Percentiles rank a stretch among this genome's conserved stretches.
These are phyloP conservation scores for Philotrypesis tridentata DNA, from an alignment of 1,140 invertebrate species.

Conservation along the genomic window DNA sequence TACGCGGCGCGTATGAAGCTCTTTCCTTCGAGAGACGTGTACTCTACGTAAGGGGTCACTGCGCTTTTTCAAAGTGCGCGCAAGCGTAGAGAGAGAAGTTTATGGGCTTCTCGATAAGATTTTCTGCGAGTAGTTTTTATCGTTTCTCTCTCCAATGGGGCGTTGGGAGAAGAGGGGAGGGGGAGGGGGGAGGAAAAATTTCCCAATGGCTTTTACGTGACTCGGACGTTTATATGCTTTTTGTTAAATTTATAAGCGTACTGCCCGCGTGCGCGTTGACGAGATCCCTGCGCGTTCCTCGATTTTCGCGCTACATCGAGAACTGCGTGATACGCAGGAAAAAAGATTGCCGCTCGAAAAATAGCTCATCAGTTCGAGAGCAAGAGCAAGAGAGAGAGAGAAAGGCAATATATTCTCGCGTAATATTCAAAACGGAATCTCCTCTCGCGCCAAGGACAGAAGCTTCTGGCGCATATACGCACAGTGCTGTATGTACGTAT, in stretches of 20 bases:
- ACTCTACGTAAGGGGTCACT: background rate
- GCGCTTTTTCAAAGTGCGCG: slow-evolving; percentile 5
- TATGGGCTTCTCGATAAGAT: background rate
- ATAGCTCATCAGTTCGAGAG: too few species aligned
- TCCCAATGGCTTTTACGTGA: background rate
- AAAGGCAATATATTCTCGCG: background rate
- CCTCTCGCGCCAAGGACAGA: background rate
- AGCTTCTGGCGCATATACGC: background rate
- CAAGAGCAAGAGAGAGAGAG: too few species aligned
- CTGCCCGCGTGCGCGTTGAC: background rate
- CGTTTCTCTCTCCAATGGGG: too few species aligned
- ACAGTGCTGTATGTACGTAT: too few species aligned
- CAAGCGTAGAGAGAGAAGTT: background rate
- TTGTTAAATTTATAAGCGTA: background rate
- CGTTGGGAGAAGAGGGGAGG: too few species aligned
- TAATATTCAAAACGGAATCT: background rate
- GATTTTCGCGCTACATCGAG: too few species aligned
- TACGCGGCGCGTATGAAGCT: background rate
- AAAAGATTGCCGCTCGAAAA: background rate
- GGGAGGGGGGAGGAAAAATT: background rate
- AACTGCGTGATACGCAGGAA: background rate
- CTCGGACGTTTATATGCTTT: background rate
- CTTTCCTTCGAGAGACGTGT: too few species aligned
- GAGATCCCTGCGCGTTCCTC: background rate
- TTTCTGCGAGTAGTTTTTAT: background rate